Evolutionary conservation across 1,140 invertebrate genomes (phyloP), one percentile per base, ranked within the genome.

Genomic region (Cyclargus thomasi): DNA sequence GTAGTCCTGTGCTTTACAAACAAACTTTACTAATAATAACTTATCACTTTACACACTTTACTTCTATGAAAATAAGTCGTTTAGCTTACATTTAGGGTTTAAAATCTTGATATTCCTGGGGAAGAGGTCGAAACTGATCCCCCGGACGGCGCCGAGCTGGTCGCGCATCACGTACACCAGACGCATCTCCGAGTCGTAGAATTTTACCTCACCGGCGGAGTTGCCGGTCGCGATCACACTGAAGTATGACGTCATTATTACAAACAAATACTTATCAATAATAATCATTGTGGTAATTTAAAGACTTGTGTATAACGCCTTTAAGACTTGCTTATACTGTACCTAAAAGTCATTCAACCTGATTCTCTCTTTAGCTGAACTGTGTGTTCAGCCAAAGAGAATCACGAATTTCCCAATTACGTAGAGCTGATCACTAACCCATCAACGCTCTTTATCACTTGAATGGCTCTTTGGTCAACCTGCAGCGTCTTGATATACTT

Each of bases 111-210:
- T 84, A 53, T 74, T 85, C 63, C 86, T 80, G 2, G 86, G 85
- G 16, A 76, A 69, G 8, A 91, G 70, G 71, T 92, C 87, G 69
- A 93, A 93, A 63, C 91, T 91, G 14, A 93, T 82, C 1, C 81
- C 83, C 18, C 70, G 78, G 35, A 93, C 88, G 20, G 78, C 78
- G 68, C 91, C 87, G 2, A 93, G 74, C 1, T 77, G 69, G 53
- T 89, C 85, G 53, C 91, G 78, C 39, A 90, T 81, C 92, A 92
- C 93, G 67, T 92, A 92, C 21, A 94, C 70, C 47, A 93, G 75
- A 73, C 81, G 91, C 70, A 93, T 74, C 65, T 91, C 78, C 29
- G 86, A 79, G 70, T 93, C 92, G 69, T 93, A 93, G 75, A 93
- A 93, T 62, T 76, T 86, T 8, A 93, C 83, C 11, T 91, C 81